Evolutionary conservation across 2,113 vertebrate species (phyloP).

Genomic region (Catharus bicknelli): DNA sequence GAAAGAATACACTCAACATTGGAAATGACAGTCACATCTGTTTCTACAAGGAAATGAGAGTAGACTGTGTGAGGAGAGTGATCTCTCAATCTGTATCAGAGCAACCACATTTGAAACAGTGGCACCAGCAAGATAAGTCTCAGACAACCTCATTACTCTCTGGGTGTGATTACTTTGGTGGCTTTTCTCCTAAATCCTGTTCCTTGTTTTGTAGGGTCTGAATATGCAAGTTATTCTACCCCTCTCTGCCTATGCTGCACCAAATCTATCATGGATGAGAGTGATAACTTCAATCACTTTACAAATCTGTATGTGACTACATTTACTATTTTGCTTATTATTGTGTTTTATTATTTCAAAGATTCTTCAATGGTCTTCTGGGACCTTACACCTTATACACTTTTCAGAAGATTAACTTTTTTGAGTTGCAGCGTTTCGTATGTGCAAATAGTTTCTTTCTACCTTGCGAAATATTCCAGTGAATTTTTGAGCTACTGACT

Average conservation of each 20-base stretch:
- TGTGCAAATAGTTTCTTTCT: neutral
- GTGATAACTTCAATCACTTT: neutral
- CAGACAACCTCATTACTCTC: neutral
- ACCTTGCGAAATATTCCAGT: neutral
- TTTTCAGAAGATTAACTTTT: neutral
- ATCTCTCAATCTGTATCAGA: neutral
- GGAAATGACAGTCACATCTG: neutral
- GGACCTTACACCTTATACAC: neutral
- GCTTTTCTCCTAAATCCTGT: neutral
- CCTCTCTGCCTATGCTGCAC: neutral
- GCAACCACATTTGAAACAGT: neutral
- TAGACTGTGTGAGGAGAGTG: accelerated
- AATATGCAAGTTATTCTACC: neutral
- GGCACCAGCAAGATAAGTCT: neutral
- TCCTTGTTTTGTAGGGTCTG: neutral
- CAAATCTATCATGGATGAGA: neutral
- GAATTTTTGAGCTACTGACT: neutral
- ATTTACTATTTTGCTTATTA: neutral
- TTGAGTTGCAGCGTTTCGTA: neutral
- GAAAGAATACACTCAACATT: neutral
- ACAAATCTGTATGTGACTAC: neutral
- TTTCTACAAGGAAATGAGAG: neutral
- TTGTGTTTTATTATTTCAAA: neutral
- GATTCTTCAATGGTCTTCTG: neutral
- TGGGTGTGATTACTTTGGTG: neutral